These are phyloP conservation scores for Enteromius anoplus DNA, from an alignment of 2,797 vertebrate genomes.

Conservation along the genomic window DNA sequence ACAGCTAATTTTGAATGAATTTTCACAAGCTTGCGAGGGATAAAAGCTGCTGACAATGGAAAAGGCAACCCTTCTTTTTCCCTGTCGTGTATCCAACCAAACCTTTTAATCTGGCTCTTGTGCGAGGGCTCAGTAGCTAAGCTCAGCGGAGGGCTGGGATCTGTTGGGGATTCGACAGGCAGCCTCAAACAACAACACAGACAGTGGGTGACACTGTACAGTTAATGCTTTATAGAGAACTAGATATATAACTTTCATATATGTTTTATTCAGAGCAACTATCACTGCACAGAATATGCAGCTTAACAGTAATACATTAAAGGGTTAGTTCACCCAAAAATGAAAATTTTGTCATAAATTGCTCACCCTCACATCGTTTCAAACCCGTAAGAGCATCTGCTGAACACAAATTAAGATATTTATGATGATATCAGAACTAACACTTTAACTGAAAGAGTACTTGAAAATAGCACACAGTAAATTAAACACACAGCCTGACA, in stretches of 20 bases:
- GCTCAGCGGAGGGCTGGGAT: constrained; percentile 25
- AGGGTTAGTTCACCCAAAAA: too few relatives aligned
- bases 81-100: constrained; percentile 14
- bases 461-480: background rate
- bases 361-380: too few relatives aligned
- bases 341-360: too few relatives aligned
- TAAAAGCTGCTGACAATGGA: constrained; percentile 29
- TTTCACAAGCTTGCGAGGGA: constrained; percentile 23
- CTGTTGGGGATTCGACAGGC: constrained; percentile 26
- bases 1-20: constrained; percentile 49
- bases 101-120: constrained; percentile 41
- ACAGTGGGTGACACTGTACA: constrained; percentile 3
- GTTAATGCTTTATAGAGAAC: background rate
- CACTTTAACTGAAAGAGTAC: background rate
- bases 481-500: background rate
- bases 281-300: background rate
- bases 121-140: constrained; percentile 31
- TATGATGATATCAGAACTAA: too few relatives aligned
- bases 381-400: too few relatives aligned
- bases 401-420: too few relatives aligned
- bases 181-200: constrained; percentile 14
- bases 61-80: constrained; percentile 29
- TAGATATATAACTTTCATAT: background rate
- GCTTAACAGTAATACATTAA: background rate
- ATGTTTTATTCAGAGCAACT: background rate